Evolutionary conservation across 2,888 invertebrate species (phyloP).

Genomic region (Pantelozetes paolii): DNA sequence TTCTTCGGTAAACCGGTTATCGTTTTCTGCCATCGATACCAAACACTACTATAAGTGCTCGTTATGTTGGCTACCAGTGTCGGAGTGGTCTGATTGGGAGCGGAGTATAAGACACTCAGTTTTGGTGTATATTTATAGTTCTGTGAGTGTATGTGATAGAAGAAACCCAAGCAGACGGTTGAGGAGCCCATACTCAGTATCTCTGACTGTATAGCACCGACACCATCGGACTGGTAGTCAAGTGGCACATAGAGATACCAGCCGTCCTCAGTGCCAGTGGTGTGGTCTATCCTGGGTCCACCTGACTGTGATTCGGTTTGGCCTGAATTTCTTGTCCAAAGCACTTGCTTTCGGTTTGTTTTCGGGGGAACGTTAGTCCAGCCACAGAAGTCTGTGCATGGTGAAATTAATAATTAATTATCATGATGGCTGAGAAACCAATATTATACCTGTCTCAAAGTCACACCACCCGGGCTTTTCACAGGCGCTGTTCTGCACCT

Average conservation of each 20-base stretch:
- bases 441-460: slow-evolving; percentile 42
- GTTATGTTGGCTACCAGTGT: not conserved
- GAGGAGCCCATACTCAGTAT: not conserved
- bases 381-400: not conserved
- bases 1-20: slow-evolving; percentile 7
- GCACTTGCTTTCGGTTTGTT: not conserved
- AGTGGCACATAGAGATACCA: slow-evolving; percentile 41
- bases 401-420: too few relatives aligned
- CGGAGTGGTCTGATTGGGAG: not conserved
- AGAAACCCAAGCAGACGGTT: not conserved
- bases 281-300: slow-evolving; percentile 37
- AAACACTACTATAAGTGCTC: not conserved
- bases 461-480: slow-evolving; percentile 45
- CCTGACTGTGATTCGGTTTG: not conserved
- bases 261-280: slow-evolving; percentile 42
- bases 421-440: too few relatives aligned
- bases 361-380: not conserved
- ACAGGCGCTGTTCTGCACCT: slow-evolving; percentile 42
- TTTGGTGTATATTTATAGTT: not conserved
- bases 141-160: not conserved
- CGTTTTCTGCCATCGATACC: not conserved
- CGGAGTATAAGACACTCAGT: not conserved
- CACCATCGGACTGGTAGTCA: not conserved
- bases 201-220: slow-evolving; percentile 21
- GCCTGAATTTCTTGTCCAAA: not conserved